Percentiles rank a stretch among this genome's conserved stretches.
These are phyloP conservation scores for Typhlichthys subterraneus DNA, from an alignment of 2,797 vertebrate species.

Conservation along the genomic window DNA sequence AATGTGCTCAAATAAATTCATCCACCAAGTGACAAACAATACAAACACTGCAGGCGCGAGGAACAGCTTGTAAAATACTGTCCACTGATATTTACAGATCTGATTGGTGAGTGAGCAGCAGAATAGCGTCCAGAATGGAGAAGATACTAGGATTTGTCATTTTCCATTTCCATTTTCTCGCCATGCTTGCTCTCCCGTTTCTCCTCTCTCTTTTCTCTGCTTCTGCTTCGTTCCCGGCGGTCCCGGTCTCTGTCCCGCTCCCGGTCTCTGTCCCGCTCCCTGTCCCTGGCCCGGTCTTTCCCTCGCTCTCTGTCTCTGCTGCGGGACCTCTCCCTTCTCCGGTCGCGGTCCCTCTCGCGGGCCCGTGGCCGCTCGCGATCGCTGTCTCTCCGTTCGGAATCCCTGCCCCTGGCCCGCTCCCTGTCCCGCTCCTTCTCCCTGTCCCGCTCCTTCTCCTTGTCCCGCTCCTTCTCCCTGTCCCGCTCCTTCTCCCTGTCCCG, in stretches of 20 bases:
- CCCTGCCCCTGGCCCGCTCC: slow-evolving; percentile 51
- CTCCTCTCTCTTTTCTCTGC: slow-evolving; percentile 81
- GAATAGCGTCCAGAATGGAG: slow-evolving; percentile 29
- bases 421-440: slow-evolving; percentile 38
- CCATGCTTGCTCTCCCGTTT: slow-evolving; percentile 84
- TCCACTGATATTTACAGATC: slow-evolving; percentile 46
- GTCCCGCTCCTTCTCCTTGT: slow-evolving; percentile 27
- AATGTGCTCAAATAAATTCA: slow-evolving; percentile 60
- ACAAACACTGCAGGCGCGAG: slow-evolving; percentile 42
- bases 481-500: slow-evolving; percentile 32
- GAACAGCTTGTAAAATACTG: slow-evolving; percentile 57
- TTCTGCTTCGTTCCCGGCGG: slow-evolving; percentile 66
- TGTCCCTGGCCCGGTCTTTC: slow-evolving; percentile 63
- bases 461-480: slow-evolving; percentile 29
- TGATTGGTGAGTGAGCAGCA: slow-evolving; percentile 17
- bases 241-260: slow-evolving; percentile 37
- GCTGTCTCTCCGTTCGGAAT: slow-evolving; percentile 44
- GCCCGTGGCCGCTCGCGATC: slow-evolving; percentile 35
- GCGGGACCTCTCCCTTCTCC: slow-evolving; percentile 41
- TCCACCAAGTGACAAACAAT: slow-evolving; percentile 53
- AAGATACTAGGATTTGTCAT: slow-evolving; percentile 58
- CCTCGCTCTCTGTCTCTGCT: slow-evolving; percentile 59
- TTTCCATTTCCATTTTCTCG: slow-evolving; percentile 62
- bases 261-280: slow-evolving; percentile 69
- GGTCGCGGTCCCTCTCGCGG: slow-evolving; percentile 57